Evolutionary conservation across 1,140 invertebrate genomes (phyloP).

Genomic region (Drosophila virilis): DNA sequence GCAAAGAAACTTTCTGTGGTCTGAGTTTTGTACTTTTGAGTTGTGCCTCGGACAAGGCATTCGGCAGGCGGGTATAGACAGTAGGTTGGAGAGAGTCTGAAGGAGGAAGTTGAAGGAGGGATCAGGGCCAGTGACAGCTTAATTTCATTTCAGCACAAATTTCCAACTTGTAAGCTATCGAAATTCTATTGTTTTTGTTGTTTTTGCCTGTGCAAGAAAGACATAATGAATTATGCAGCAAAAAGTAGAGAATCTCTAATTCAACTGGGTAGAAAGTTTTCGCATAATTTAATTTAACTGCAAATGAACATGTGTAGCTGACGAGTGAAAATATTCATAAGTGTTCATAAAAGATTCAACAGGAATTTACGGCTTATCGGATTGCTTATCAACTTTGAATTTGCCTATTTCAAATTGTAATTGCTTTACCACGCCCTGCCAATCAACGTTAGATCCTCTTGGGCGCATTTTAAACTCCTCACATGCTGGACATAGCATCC

Average conservation of each 20-base stretch:
- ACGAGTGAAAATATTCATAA: slow-evolving; percentile 19
- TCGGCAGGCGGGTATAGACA: neutral
- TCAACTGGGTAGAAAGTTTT: slow-evolving; percentile 55
- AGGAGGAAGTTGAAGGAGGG: slow-evolving; percentile 7
- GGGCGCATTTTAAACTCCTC: slow-evolving; percentile 31
- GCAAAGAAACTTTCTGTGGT: slow-evolving; percentile 77
- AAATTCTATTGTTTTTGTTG: slow-evolving; percentile 48
- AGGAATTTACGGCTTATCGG: slow-evolving; percentile 19
- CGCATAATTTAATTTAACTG: slow-evolving; percentile 61
- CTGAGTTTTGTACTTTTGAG: slow-evolving; percentile 59
- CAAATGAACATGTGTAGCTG: slow-evolving; percentile 16
- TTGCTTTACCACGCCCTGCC: slow-evolving; percentile 54
- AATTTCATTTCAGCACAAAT: slow-evolving; percentile 78
- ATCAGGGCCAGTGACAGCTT: slow-evolving; percentile 57
- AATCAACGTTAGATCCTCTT: slow-evolving; percentile 56
- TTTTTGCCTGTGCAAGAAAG: slow-evolving; percentile 33
- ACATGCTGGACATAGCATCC: slow-evolving; percentile 40
- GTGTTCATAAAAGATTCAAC: slow-evolving; percentile 13
- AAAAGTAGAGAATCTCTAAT: slow-evolving; percentile 26
- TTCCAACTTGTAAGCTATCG: slow-evolving; percentile 71
- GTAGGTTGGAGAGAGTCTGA: neutral
- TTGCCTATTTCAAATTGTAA: slow-evolving; percentile 63
- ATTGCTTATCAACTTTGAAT: slow-evolving; percentile 27
- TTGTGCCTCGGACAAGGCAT: slow-evolving; percentile 10
- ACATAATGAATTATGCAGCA: slow-evolving; percentile 77